phyloP scores from a whole-genome alignment of 2,888 invertebrate species.

The Coecobrya sp. region DNA sequence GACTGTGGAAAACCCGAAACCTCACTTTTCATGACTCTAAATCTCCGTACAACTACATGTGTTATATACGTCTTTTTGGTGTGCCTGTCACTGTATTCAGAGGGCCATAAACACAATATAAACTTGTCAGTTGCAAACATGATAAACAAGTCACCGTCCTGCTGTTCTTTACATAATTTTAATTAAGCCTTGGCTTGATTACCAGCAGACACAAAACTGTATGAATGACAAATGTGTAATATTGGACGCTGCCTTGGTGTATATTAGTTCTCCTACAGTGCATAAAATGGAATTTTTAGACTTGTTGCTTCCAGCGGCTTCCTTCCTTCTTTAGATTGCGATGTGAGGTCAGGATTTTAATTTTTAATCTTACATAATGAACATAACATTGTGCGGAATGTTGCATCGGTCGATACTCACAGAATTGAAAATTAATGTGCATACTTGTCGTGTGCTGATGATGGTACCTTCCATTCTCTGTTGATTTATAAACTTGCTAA shows the following conservation, averaged over 20 bases:
- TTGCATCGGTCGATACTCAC: too few species aligned
- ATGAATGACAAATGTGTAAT: background rate
- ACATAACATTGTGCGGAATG: background rate
- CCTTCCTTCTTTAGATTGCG: background rate
- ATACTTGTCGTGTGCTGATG: too few species aligned
- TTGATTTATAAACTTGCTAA: too few species aligned
- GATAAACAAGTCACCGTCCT: constrained; percentile 15
- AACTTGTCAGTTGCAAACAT: constrained; percentile 13
- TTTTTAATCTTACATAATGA: background rate
- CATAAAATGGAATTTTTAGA: background rate
- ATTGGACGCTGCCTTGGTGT: background rate
- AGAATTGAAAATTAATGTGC: too few species aligned
- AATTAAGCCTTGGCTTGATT: constrained; percentile 37
- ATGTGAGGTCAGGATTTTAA: background rate
- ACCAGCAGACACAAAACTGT: background rate
- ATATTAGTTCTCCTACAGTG: background rate
- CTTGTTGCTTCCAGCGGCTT: constrained; percentile 21
- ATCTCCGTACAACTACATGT: too few species aligned
- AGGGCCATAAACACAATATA: background rate
- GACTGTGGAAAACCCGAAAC: too few species aligned
- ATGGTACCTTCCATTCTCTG: too few species aligned
- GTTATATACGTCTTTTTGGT: too few species aligned
- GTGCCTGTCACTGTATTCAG: background rate
- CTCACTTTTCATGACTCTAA: too few species aligned
- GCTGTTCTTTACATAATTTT: constrained; percentile 22